These are phyloP conservation scores for Petrophora chlorosata DNA, from an alignment of 2,888 invertebrate species.

Conservation along the genomic window DNA sequence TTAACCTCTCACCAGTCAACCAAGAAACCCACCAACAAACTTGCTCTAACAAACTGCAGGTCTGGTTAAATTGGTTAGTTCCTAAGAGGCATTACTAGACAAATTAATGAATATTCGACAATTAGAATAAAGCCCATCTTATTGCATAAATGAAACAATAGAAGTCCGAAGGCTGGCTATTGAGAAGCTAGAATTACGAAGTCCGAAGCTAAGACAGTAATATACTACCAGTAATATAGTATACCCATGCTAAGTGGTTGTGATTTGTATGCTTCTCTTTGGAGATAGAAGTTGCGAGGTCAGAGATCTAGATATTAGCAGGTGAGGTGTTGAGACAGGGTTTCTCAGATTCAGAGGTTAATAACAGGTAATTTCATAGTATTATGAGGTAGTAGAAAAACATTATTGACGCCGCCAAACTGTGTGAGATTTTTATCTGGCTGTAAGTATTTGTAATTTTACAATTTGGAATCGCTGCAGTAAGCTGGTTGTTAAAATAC, in stretches of 20 bases:
- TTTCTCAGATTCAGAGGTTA: slow-evolving; percentile 12
- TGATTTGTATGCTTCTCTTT: slow-evolving; percentile 17
- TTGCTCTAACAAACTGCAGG: slow-evolving; percentile 1
- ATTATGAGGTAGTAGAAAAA: neutral
- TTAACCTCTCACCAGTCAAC: slow-evolving; percentile 4
- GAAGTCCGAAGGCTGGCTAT: slow-evolving; percentile 54
- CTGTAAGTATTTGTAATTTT: too few relatives aligned
- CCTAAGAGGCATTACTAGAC: slow-evolving; percentile 45
- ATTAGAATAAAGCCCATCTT: slow-evolving; percentile 56
- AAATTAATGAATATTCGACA: slow-evolving; percentile 69
- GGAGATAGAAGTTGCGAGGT: slow-evolving; percentile 15
- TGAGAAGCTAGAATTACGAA: slow-evolving; percentile 46
- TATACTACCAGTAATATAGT: slow-evolving; percentile 14
- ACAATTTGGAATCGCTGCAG: too few relatives aligned
- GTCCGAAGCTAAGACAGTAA: slow-evolving; percentile 20
- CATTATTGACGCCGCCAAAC: neutral
- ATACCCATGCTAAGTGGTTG: slow-evolving; percentile 10
- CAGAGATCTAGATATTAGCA: slow-evolving; percentile 24
- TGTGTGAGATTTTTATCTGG: neutral
- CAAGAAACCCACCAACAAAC: too few relatives aligned
- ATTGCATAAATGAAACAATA: slow-evolving; percentile 63
- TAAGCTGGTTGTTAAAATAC: too few relatives aligned
- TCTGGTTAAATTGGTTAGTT: slow-evolving; percentile 24
- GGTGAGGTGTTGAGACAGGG: too few relatives aligned
- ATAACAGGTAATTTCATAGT: slow-evolving; percentile 1